A percentile compares a stretch with the other conserved stretches of the same genome.
These are phyloP conservation scores for Hemibagrus wyckioides DNA, from an alignment of 2,113 vertebrate genomes.

Conservation along the genomic window DNA sequence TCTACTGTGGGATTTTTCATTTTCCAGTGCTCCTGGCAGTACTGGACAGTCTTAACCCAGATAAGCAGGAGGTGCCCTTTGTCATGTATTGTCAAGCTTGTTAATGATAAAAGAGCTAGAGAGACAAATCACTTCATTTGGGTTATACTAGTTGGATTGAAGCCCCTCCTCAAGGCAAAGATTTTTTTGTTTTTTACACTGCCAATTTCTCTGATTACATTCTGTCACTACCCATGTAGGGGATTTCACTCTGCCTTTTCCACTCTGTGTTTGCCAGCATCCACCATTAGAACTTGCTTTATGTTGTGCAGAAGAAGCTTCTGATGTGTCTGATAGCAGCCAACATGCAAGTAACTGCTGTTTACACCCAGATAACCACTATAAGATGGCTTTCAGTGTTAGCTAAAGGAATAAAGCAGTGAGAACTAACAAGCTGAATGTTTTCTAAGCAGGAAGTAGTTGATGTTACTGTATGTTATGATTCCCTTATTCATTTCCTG, in stretches of 20 bases:
- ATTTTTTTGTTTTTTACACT: not conserved
- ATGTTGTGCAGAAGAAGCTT: not conserved
- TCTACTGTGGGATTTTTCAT: not conserved
- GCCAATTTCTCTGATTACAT: not conserved
- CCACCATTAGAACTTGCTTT: not conserved
- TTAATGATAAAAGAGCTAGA: not conserved
- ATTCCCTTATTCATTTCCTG: not conserved
- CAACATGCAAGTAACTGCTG: not conserved
- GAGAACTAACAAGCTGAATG: not conserved
- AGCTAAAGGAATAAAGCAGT: not conserved
- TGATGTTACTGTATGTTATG: not conserved
- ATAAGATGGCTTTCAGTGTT: not conserved
- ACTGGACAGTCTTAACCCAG: not conserved
- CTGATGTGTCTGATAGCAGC: not conserved
- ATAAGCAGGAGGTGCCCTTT: not conserved
- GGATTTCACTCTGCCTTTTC: not conserved
- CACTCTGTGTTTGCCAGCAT: not conserved
- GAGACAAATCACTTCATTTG: not conserved
- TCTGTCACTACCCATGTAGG: not conserved
- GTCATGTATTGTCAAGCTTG: not conserved
- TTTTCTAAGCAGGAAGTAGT: not conserved
- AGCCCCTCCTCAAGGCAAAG: not conserved
- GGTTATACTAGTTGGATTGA: not conserved
- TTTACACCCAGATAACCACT: not conserved
- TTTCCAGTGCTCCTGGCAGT: not conserved